phyloP scores from a whole-genome alignment of 2,113 vertebrate genomes.

The Grammomys dolichurus region DNA sequence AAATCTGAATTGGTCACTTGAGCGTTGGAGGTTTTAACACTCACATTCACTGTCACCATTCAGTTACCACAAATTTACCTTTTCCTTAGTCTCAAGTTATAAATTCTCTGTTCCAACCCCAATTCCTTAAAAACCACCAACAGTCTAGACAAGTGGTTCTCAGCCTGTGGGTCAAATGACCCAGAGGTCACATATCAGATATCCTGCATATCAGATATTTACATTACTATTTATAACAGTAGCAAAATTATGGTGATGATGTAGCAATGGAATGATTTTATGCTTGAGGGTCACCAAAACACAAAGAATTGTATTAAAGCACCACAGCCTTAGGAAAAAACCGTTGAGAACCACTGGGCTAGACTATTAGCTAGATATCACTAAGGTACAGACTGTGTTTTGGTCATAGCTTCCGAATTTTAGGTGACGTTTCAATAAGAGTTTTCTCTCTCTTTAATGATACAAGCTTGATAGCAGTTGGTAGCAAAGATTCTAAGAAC shows the following conservation, averaged over 20 bases:
- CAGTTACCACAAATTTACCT: not conserved
- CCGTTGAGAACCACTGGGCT: not conserved
- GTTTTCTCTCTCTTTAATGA: not conserved
- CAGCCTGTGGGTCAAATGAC: not conserved
- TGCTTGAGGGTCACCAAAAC: not conserved
- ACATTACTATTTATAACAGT: not conserved
- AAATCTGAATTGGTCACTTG: not conserved
- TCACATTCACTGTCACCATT: not conserved
- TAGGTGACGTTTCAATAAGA: not conserved
- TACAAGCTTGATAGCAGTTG: not conserved
- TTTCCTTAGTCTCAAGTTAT: not conserved
- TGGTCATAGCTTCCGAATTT: not conserved
- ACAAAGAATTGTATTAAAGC: not conserved
- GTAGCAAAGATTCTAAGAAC: not conserved
- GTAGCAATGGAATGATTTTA: not conserved
- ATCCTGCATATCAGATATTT: not conserved
- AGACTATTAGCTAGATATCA: not conserved
- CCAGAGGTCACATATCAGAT: not conserved
- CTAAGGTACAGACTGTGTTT: not conserved
- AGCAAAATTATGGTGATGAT: not conserved
- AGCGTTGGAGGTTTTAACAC: not conserved
- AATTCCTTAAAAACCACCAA: not conserved
- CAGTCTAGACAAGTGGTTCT: not conserved
- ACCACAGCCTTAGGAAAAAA: not conserved
- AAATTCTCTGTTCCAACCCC: not conserved